A percentile compares a stretch with the other conserved stretches of the same genome.
These are phyloP conservation scores for Lycocerus yunnanus DNA, from an alignment of 2,888 invertebrate genomes.

Conservation along the genomic window DNA sequence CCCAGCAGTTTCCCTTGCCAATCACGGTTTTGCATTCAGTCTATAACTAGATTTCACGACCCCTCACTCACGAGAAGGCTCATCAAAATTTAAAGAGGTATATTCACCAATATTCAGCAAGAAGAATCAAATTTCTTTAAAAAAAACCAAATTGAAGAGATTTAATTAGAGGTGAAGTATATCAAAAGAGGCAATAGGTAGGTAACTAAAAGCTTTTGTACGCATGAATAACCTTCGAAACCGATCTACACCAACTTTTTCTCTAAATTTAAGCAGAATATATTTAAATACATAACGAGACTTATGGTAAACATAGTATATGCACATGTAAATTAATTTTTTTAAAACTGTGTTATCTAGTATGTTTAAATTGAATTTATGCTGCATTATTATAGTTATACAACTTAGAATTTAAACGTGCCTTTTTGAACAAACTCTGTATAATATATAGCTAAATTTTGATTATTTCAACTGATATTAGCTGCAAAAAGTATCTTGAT, in stretches of 20 bases:
- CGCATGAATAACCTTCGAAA: slow-evolving; percentile 20
- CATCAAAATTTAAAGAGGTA: slow-evolving; percentile 31
- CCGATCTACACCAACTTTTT: slow-evolving; percentile 20
- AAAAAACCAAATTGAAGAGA: slow-evolving; percentile 14
- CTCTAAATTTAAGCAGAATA: slow-evolving; percentile 15
- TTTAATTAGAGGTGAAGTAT: slow-evolving; percentile 21
- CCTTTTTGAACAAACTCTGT: neutral
- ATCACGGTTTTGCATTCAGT: slow-evolving; percentile 49
- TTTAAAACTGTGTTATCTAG: neutral
- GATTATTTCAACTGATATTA: neutral
- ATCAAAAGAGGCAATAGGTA: slow-evolving; percentile 15
- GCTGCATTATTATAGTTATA: neutral
- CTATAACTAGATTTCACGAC: slow-evolving; percentile 49
- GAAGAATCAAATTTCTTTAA: slow-evolving; percentile 19
- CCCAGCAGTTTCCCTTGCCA: slow-evolving; percentile 49
- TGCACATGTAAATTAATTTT: slow-evolving; percentile 25
- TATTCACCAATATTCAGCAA: slow-evolving; percentile 18
- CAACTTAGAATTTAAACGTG: neutral
- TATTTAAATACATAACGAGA: slow-evolving; percentile 30
- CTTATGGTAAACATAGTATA: slow-evolving; percentile 1
- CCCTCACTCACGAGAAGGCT: slow-evolving; percentile 28
- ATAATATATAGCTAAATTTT: neutral
- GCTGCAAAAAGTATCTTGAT: neutral
- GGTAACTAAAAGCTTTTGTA: slow-evolving; percentile 24
- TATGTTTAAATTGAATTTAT: neutral